phyloP scores from a whole-genome alignment of 2,797 vertebrate genomes.

The Dendrocincla fuliginosa region DNA sequence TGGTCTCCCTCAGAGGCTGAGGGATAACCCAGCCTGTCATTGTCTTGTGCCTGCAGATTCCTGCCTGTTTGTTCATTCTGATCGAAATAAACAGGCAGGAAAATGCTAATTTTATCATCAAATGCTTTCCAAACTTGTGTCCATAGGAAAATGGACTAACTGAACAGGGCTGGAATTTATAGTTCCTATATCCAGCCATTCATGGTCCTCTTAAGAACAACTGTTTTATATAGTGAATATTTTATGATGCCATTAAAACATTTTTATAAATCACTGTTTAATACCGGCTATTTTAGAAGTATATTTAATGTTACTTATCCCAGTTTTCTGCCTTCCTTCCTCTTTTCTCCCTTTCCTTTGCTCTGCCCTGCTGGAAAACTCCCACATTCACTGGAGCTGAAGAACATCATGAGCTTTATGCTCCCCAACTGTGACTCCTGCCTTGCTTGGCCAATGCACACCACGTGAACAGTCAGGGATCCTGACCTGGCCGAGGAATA shows the following conservation, averaged over 20 bases:
- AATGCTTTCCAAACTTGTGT: background rate
- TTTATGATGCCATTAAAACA: background rate
- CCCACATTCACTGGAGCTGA: background rate
- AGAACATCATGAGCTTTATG: background rate
- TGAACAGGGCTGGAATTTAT: background rate
- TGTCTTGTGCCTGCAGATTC: background rate
- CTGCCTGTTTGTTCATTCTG: background rate
- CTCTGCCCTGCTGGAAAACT: background rate
- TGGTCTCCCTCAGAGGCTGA: background rate
- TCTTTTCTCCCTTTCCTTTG: background rate
- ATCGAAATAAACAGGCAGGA: background rate
- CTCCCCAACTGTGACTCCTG: background rate
- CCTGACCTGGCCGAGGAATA: background rate
- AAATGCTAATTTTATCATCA: background rate
- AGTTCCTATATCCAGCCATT: background rate
- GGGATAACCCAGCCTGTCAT: background rate
- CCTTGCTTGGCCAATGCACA: background rate
- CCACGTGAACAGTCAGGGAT: background rate
- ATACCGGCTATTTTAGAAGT: background rate
- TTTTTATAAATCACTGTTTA: background rate
- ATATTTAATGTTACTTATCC: background rate
- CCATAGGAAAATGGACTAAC: background rate
- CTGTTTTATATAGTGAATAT: background rate
- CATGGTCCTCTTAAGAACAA: background rate
- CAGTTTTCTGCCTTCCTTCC: background rate